Base-by-base conservation (phyloP, 1,140 invertebrate species). In the Pachypsylla venusta region DNA sequence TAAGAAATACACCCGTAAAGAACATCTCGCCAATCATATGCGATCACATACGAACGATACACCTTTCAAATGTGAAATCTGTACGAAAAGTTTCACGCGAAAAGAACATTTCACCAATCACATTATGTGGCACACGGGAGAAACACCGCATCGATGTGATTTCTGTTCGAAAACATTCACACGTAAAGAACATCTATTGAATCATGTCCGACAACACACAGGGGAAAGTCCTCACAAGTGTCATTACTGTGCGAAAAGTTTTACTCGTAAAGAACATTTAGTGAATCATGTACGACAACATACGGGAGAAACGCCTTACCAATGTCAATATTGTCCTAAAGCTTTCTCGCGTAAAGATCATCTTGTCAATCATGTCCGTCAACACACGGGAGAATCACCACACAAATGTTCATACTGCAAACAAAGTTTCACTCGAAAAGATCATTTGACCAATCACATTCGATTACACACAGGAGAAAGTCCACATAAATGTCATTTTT, bases 91-190 rank as follows among this genome's bases (percentile, higher is more conserved):
- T 13, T 69, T 69, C 60, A 65, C 65, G 7, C 53, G 67, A 28
- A 69, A 68, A 53, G 67, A 68, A 54, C 67, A 70, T 58, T 66
- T 71, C 54, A 65, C 66, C 25, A 66, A 67, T 39, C 69, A 72
- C 60, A 64, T 70, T 22, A 64, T 63, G 56, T 64, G 61, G 63
- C 56, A 64, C 57, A 57, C 62, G 7, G 64, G 62, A 16, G 87
- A 90, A 70, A 89, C 87, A 39, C 85, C 84, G 14, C 84, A 87
- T 72, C 79, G 83, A 26, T 87, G 85, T 68, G 83, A 86, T 70
- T 86, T 87, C 70, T 87, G 84, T 68, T 84, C 83, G 26, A 87
- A 87, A 70, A 85, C 84, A 25, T 87, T 87, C 70, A 87, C 84
- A 7, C 76, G 84, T 62, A 86, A 87, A 70, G 84, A 87, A 69